phyloP scores from a whole-genome alignment of 2,888 invertebrate genomes.

The Morpho achilles region DNA sequence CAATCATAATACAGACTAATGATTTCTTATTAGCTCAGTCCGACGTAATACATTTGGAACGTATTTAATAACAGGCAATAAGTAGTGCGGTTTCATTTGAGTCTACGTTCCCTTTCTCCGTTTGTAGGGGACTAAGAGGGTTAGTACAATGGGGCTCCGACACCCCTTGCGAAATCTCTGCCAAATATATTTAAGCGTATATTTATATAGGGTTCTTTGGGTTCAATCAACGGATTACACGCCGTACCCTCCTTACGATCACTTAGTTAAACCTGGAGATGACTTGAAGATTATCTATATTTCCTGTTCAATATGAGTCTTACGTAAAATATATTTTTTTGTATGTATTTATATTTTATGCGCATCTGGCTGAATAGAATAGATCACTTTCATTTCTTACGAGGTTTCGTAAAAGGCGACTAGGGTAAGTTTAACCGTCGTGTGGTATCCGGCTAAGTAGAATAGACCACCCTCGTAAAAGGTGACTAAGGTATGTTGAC shows the following conservation, averaged over 20 bases:
- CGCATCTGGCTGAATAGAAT: too few relatives aligned
- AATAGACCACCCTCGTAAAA: too few relatives aligned
- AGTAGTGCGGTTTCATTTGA: slow-evolving; percentile 14
- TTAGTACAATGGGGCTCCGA: slow-evolving; percentile 63
- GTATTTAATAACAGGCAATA: not conserved
- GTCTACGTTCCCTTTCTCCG: slow-evolving; percentile 41
- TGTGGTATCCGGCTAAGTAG: too few relatives aligned
- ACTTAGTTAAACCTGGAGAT: slow-evolving; percentile 17
- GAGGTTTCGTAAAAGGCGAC: too few relatives aligned
- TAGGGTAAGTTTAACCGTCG: too few relatives aligned
- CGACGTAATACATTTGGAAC: not conserved
- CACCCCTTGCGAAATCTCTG: slow-evolving; percentile 61
- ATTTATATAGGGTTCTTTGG: slow-evolving; percentile 10
- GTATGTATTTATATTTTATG: too few relatives aligned
- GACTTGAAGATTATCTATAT: slow-evolving; percentile 8
- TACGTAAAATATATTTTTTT: too few relatives aligned
- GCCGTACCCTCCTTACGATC: slow-evolving; percentile 15
- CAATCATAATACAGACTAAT: too few relatives aligned
- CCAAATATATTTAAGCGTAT: slow-evolving; percentile 33
- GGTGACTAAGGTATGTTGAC: too few relatives aligned
- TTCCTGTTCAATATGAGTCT: not conserved
- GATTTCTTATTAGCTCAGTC: too few relatives aligned
- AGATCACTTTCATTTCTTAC: too few relatives aligned
- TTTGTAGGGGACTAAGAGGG: slow-evolving; percentile 64
- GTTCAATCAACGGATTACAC: slow-evolving; percentile 22